These are phyloP conservation scores for Dascillus cervinus DNA, from an alignment of 2,888 invertebrate species.

Conservation along the genomic window DNA sequence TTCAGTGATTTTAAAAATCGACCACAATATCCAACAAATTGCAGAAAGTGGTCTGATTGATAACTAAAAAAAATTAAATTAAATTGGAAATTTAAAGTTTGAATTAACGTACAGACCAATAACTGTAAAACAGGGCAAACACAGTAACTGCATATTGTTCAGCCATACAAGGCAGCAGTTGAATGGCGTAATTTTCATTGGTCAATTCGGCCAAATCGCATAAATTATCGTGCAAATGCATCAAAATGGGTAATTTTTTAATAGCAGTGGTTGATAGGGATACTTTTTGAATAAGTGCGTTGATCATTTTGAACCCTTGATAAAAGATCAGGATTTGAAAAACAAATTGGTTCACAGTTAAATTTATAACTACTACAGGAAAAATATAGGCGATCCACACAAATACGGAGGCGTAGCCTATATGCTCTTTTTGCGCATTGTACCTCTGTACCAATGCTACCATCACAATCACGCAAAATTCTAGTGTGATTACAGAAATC, in stretches of 20 bases:
- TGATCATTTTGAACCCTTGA: too few relatives aligned
- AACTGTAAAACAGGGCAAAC: constrained; percentile 17
- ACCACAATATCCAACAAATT: constrained; percentile 8
- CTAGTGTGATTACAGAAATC: too few relatives aligned
- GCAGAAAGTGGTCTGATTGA: constrained; percentile 7
- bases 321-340: too few relatives aligned
- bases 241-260: constrained; percentile 10
- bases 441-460: too few relatives aligned
- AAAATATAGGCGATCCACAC: too few relatives aligned
- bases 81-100: neutral
- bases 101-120: constrained; percentile 15
- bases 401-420: too few relatives aligned
- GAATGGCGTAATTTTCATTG: constrained; percentile 14
- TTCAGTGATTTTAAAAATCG: constrained; percentile 7
- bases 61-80: constrained; percentile 6
- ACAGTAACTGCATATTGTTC: constrained; percentile 15
- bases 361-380: too few relatives aligned
- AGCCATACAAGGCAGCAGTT: constrained; percentile 12
- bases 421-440: too few relatives aligned
- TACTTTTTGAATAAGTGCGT: too few relatives aligned
- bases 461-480: too few relatives aligned
- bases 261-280: too few relatives aligned
- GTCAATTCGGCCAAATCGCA: constrained; percentile 12
- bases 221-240: constrained; percentile 14
- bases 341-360: too few relatives aligned